phyloP scores from a whole-genome alignment of 2,113 vertebrate genomes.

The Castor canadensis region DNA sequence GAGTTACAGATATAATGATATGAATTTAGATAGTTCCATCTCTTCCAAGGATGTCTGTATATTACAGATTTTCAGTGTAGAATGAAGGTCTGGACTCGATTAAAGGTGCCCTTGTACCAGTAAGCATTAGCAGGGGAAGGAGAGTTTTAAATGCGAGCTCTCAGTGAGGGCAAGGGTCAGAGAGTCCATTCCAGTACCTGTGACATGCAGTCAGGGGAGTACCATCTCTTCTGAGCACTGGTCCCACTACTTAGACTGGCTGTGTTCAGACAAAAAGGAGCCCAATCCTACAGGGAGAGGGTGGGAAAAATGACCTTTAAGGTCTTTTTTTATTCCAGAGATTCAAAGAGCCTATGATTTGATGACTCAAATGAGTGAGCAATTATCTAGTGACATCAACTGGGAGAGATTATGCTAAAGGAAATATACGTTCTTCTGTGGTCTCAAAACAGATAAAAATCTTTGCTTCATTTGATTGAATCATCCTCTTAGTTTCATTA shows the following conservation, averaged over 20 bases:
- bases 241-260: neutral
- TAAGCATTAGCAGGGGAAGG: neutral
- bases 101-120: neutral
- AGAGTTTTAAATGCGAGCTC: neutral
- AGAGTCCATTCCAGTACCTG: neutral
- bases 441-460: conserved; percentile 32
- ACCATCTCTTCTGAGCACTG: neutral
- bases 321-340: conserved; percentile 39
- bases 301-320: conserved; percentile 56
- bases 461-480: conserved; percentile 42
- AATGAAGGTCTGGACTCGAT: conserved; percentile 18
- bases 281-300: neutral
- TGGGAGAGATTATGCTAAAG: conserved; percentile 31
- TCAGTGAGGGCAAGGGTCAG: neutral
- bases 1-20: neutral
- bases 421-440: conserved; percentile 47
- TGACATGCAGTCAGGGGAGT: neutral
- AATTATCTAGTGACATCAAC: conserved; percentile 37
- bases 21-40: conserved; percentile 28
- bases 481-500: conserved; percentile 8
- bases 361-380: conserved; percentile 54
- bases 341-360: conserved; percentile 58
- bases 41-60: conserved; percentile 27
- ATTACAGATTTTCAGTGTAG: neutral
- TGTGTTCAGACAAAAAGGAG: conserved; percentile 26